phyloP scores from a whole-genome alignment of 2,113 vertebrate species.

The Cyanoramphus novaezelandiae region DNA sequence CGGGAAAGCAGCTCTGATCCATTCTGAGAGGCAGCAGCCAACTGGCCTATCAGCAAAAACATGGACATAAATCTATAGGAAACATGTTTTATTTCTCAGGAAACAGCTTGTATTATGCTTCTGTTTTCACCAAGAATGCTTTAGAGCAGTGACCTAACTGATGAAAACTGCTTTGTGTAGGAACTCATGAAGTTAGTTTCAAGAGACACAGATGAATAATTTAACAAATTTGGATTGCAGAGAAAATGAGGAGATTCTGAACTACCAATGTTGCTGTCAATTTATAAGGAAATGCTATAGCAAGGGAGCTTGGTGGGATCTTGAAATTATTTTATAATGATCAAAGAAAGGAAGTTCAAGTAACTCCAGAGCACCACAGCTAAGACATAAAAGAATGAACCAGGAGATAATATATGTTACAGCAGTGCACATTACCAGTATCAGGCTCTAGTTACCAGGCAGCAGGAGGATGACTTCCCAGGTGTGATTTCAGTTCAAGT shows the following conservation, averaged over 20 bases:
- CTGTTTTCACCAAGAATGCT: background rate
- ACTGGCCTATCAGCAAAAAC: background rate
- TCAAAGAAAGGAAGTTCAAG: slow-evolving; percentile 3
- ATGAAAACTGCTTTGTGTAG: background rate
- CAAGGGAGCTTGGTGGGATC: background rate
- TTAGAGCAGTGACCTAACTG: background rate
- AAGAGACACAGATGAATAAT: background rate
- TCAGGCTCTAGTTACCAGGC: background rate
- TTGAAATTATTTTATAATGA: background rate
- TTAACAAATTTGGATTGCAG: background rate
- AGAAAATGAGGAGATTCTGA: background rate
- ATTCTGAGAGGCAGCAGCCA: background rate
- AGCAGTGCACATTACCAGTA: background rate
- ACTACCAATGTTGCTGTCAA: background rate
- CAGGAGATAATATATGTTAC: background rate
- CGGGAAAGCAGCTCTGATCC: background rate
- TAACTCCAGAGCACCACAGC: background rate
- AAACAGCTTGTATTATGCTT: background rate
- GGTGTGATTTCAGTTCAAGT: background rate
- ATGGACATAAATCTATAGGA: background rate
- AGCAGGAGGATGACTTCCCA: background rate
- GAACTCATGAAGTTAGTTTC: background rate
- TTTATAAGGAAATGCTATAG: background rate
- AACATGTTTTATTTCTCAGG: background rate
- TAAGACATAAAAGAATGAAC: background rate